These are phyloP conservation scores for Phoxinus dragarum DNA, from an alignment of 2,797 vertebrate species.

Conservation along the genomic window DNA sequence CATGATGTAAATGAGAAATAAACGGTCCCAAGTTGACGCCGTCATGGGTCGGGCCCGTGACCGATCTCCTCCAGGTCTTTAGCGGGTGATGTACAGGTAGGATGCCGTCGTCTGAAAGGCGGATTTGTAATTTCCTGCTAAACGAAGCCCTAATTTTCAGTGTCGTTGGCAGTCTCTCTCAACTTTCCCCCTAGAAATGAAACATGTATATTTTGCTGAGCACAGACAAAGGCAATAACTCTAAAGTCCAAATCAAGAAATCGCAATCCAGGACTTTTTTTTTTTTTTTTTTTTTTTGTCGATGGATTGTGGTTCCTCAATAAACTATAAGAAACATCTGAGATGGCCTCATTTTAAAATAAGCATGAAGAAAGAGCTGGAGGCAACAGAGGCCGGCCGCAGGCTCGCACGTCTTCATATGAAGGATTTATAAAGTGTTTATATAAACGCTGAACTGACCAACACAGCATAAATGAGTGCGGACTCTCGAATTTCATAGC, in stretches of 20 bases:
- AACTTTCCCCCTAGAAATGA: constrained; percentile 51
- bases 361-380: constrained; percentile 62
- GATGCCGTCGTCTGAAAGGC: constrained; percentile 58
- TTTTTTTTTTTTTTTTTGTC: constrained; percentile 9
- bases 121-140: constrained; percentile 66
- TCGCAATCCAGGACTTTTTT: constrained; percentile 51
- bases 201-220: constrained; percentile 62
- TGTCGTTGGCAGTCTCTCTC: constrained; percentile 52
- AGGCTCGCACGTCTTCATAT: constrained; percentile 47
- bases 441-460: constrained; percentile 68
- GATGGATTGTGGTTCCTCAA: constrained; percentile 71
- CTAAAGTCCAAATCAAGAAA: constrained; percentile 51
- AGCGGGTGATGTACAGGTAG: constrained; percentile 59
- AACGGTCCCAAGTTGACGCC: constrained; percentile 19
- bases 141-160: constrained; percentile 42
- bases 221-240: constrained; percentile 60
- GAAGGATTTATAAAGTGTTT: constrained; percentile 76
- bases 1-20: constrained; percentile 4
- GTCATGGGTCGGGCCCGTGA: background rate
- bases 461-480: constrained; percentile 64
- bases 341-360: constrained; percentile 75
- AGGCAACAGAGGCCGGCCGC: constrained; percentile 50
- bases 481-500: constrained; percentile 72
- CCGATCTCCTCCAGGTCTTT: constrained; percentile 31
- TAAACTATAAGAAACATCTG: constrained; percentile 71